These are phyloP conservation scores for Tetraneura akinire DNA, from an alignment of 1,140 invertebrate genomes.

Conservation along the genomic window DNA sequence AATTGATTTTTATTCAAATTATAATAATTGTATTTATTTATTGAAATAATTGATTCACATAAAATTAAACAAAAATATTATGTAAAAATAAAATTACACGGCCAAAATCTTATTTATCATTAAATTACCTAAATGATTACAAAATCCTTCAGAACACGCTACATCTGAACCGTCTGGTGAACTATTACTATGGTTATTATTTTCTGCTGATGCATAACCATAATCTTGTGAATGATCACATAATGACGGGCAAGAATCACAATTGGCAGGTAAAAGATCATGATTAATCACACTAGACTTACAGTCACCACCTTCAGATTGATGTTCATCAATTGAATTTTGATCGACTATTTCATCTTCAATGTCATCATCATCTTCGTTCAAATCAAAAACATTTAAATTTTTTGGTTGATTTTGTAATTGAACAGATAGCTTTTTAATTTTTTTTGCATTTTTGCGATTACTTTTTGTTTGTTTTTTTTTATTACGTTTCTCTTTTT, in stretches of 20 bases:
- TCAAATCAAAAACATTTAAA: slow-evolving; percentile 9
- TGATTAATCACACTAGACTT: slow-evolving; percentile 36
- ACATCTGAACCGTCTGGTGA: slow-evolving; percentile 83
- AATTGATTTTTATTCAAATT: too few relatives aligned
- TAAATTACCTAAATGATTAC: slow-evolving; percentile 72
- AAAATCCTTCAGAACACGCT: slow-evolving; percentile 80
- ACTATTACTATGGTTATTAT: slow-evolving; percentile 64
- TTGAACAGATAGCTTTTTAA: slow-evolving; percentile 41
- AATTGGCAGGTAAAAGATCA: slow-evolving; percentile 43
- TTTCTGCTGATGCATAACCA: slow-evolving; percentile 79
- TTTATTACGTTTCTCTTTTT: slow-evolving; percentile 44
- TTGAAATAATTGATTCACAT: too few relatives aligned
- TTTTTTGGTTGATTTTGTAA: not conserved
- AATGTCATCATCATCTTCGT: slow-evolving; percentile 10
- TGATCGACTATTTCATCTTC: slow-evolving; percentile 38
- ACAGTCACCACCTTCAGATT: slow-evolving; percentile 32
- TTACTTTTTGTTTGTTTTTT: slow-evolving; percentile 37
- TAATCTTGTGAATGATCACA: slow-evolving; percentile 78
- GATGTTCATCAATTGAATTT: slow-evolving; percentile 22
- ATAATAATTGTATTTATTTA: too few relatives aligned
- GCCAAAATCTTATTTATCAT: too few relatives aligned
- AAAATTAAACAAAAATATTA: too few relatives aligned
- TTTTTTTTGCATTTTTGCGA: slow-evolving; percentile 35
- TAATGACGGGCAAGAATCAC: slow-evolving; percentile 58
- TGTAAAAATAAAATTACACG: too few relatives aligned